Conservation (phyloP, 92 coral and sea anemone genomes). For the Hydrozoanthus gracilis region DNA sequence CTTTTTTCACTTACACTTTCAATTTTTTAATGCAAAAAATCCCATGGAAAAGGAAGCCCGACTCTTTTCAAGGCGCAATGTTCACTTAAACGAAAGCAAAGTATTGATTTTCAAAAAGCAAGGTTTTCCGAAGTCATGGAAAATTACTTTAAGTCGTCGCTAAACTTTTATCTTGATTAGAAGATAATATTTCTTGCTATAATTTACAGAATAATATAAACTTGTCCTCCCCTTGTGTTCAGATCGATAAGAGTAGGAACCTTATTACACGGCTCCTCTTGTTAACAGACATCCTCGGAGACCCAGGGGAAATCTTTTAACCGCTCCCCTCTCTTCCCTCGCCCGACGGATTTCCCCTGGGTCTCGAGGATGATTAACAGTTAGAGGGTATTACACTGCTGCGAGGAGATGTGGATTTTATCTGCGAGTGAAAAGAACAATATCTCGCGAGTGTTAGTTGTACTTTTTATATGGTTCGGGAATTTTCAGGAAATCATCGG, state of each 20-base stretch:
- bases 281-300: no score
- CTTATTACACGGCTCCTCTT: conserved; percentile 6
- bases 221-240: conserved; percentile 7
- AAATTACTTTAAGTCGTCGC: conserved; percentile 3
- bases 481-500: conserved; percentile 15
- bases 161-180: conserved; percentile 1
- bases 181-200: conserved; percentile 1
- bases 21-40: conserved; percentile 1
- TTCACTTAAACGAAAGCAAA: conserved; percentile 3
- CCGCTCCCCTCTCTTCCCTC: conserved; percentile 17
- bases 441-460: not conserved
- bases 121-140: not conserved
- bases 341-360: conserved; percentile 13
- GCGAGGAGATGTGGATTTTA: conserved; percentile 6
- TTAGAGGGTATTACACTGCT: conserved; percentile 1
- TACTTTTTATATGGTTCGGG: conserved; percentile 6
- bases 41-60: not conserved
- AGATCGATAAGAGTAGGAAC: conserved; percentile 5
- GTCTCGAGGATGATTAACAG: conserved; percentile 6
- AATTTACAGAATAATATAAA: conserved; percentile 1
- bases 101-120: not conserved
- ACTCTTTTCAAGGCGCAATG: not conserved
- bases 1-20: conserved; percentile 10
- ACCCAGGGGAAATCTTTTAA: not conserved
- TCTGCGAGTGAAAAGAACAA: not conserved